These are phyloP conservation scores for Catagonus wagneri DNA, from an alignment of 2,113 vertebrate genomes.

Conservation along the genomic window DNA sequence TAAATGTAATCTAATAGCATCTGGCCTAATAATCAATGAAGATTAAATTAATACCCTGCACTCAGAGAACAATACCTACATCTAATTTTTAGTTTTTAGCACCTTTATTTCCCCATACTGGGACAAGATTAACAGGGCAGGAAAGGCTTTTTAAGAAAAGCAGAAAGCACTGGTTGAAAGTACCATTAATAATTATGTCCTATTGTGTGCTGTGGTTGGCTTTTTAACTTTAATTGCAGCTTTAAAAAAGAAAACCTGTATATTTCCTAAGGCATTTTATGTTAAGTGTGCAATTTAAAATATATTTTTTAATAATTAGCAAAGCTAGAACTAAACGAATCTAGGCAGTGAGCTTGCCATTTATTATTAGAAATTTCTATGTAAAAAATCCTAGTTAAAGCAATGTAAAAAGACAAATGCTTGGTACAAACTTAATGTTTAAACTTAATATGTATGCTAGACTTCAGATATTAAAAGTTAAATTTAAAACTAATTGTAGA, in stretches of 20 bases:
- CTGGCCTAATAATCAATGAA: constrained; percentile 4
- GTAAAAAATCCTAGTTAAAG: constrained; percentile 54
- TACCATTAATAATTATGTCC: constrained; percentile 50
- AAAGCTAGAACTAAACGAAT: constrained; percentile 42
- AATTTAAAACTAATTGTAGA: constrained; percentile 55
- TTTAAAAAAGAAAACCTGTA: not conserved
- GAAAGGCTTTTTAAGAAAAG: constrained; percentile 34
- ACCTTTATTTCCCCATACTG: constrained; percentile 4
- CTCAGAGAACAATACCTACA: not conserved
- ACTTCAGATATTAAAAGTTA: constrained; percentile 51
- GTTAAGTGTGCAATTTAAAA: constrained; percentile 56
- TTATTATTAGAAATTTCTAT: constrained; percentile 41
- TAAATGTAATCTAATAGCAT: constrained; percentile 3
- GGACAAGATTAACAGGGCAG: constrained; percentile 19
- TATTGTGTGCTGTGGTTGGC: not conserved
- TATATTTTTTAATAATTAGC: constrained; percentile 41
- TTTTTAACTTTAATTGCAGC: constrained; percentile 51
- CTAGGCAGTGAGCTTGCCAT: not conserved
- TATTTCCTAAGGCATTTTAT: constrained; percentile 46
- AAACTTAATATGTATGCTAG: not conserved
- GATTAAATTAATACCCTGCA: constrained; percentile 28
- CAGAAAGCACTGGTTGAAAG: constrained; percentile 28
- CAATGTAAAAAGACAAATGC: constrained; percentile 26
- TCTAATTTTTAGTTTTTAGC: constrained; percentile 43
- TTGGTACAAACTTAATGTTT: constrained; percentile 46